These are phyloP conservation scores for Adelognathus sp. DNA, from an alignment of 2,888 invertebrate genomes.

Conservation along the genomic window DNA sequence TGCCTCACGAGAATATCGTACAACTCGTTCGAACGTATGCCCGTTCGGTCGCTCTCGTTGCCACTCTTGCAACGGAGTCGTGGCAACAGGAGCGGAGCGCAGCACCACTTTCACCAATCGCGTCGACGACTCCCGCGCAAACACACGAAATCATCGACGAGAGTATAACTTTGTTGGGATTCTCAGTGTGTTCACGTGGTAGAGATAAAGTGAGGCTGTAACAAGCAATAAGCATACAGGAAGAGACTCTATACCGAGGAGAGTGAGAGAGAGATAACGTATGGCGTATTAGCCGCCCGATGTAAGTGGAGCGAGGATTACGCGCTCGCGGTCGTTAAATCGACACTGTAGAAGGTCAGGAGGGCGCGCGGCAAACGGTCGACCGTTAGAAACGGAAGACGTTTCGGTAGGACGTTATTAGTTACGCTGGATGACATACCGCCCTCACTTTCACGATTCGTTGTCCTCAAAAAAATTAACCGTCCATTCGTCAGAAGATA, in stretches of 20 bases:
- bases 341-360: constrained; percentile 30
- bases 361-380: constrained; percentile 11
- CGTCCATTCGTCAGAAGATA: neutral
- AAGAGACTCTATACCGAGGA: neutral
- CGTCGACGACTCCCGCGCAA: constrained; percentile 36
- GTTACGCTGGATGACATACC: neutral
- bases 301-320: constrained; percentile 43
- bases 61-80: neutral
- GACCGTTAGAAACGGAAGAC: constrained; percentile 38
- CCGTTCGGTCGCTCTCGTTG: constrained; percentile 42
- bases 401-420: constrained; percentile 21
- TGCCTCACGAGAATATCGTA: neutral
- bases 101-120: constrained; percentile 64
- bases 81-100: constrained; percentile 8
- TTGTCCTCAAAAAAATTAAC: neutral
- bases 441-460: neutral
- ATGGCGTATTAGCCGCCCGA: constrained; percentile 1
- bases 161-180: constrained; percentile 3
- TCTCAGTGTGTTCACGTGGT: neutral
- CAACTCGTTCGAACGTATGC: neutral
- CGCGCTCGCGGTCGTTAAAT: constrained; percentile 23
- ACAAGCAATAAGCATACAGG: neutral
- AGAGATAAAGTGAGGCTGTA: neutral
- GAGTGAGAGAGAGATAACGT: neutral
- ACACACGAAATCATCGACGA: constrained; percentile 8